A percentile compares a stretch with the other conserved stretches of the same genome.
Conservation (phyloP, 2,888 invertebrate species). For the Anticlea derivata region DNA sequence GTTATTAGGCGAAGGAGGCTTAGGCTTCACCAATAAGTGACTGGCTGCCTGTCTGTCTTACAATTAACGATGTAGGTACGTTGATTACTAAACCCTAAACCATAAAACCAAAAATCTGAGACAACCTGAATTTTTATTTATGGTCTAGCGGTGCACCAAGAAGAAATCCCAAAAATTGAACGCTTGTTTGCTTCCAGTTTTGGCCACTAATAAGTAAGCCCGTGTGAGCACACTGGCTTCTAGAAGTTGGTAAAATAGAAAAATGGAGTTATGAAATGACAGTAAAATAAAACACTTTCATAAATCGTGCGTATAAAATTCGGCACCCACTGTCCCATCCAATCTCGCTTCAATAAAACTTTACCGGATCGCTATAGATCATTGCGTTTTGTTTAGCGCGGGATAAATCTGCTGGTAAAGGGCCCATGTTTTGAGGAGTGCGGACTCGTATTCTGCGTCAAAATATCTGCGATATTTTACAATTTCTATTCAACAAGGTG, state of each 20-base stretch:
- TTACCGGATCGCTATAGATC: constrained; percentile 39
- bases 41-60: too few species aligned
- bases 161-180: too few species aligned
- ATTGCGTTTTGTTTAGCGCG: constrained; percentile 32
- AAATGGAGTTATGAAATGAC: constrained; percentile 6
- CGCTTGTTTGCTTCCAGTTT: too few species aligned
- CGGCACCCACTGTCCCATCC: constrained; percentile 23
- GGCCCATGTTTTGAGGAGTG: constrained; percentile 34
- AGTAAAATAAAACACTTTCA: constrained; percentile 17
- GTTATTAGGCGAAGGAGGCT: constrained; percentile 16
- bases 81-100: too few species aligned
- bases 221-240: too few species aligned
- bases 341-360: constrained; percentile 39
- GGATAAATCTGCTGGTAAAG: constrained; percentile 39
- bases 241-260: not conserved
- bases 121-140: too few species aligned
- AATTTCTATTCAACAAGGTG: too few species aligned
- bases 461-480: not conserved
- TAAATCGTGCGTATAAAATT: constrained; percentile 28
- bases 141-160: too few species aligned
- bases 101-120: too few species aligned
- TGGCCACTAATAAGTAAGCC: too few species aligned
- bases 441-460: not conserved
- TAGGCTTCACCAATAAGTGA: not conserved
- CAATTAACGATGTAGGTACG: too few species aligned